A percentile compares a stretch with the other conserved stretches of the same genome.
Conservation (phyloP, 2,113 vertebrate genomes). For the Cebus imitator region DNA sequence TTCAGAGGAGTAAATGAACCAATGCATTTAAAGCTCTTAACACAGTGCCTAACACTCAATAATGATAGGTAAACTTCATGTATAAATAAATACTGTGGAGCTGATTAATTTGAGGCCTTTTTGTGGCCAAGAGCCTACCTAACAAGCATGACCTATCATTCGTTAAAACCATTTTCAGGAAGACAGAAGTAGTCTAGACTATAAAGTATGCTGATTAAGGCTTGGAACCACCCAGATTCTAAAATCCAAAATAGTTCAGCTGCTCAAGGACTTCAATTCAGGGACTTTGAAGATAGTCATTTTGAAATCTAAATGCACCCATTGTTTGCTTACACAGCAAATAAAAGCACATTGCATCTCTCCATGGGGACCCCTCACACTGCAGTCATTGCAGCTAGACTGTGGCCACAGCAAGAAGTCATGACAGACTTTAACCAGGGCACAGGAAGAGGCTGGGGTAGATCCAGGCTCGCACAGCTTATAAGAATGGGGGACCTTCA, state of each 20-base stretch:
- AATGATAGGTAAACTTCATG: neutral
- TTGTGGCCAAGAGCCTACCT: neutral
- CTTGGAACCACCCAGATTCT: accelerated
- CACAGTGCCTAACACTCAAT: neutral
- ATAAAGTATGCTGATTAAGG: neutral
- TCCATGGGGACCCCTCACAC: neutral
- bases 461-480: neutral
- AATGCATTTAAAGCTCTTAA: neutral
- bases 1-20: neutral
- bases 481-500: neutral
- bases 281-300: neutral
- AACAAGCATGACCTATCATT: neutral
- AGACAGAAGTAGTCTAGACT: neutral
- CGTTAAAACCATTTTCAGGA: neutral
- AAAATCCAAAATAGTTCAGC: neutral
- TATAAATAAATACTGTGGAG: neutral
- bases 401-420: too few species aligned
- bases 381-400: neutral
- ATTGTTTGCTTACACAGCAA: neutral
- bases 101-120: neutral
- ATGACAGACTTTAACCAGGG: neutral
- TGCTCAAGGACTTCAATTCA: neutral
- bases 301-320: neutral
- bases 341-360: neutral
- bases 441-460: neutral